Evolutionary conservation across 2,797 vertebrate species (phyloP).

Genomic region (Thunnus albacares): DNA sequence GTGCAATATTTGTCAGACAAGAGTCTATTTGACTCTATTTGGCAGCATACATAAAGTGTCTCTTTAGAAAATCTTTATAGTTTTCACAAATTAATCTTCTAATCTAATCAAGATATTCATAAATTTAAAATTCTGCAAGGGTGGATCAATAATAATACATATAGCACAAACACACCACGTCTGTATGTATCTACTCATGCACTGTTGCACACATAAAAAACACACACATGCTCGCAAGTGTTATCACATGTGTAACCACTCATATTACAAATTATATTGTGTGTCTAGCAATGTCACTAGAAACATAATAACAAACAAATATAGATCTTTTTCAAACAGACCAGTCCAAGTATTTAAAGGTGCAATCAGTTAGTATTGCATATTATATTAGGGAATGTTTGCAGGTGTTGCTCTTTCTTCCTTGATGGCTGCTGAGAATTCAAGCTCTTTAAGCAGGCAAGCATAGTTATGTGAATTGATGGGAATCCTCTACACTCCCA

Average conservation of each 20-base stretch:
- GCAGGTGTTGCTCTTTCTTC: background rate
- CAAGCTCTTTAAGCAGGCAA: too few relatives aligned
- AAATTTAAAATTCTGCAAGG: constrained; percentile 42
- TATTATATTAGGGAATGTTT: background rate
- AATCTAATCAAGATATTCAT: constrained; percentile 26
- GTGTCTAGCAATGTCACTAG: constrained; percentile 18
- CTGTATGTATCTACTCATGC: constrained; percentile 62
- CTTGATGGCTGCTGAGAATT: background rate
- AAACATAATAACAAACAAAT: constrained; percentile 42
- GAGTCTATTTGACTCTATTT: constrained; percentile 52
- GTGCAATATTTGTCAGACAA: constrained; percentile 63
- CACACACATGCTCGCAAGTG: constrained; percentile 63
- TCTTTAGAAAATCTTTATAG: constrained; percentile 47
- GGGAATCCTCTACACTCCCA: too few relatives aligned
- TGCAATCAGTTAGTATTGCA: constrained; percentile 29
- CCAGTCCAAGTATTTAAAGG: constrained; percentile 44
- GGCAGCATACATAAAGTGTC: constrained; percentile 59
- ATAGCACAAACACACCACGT: constrained; percentile 55
- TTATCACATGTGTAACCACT: constrained; percentile 37
- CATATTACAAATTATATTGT: background rate
- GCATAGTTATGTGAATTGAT: too few relatives aligned
- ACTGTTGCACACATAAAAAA: constrained; percentile 54
- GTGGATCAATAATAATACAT: constrained; percentile 45
- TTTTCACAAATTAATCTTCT: constrained; percentile 38
- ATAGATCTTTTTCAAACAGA: constrained; percentile 21